Evolutionary conservation across 2,797 vertebrate genomes (phyloP).

Genomic region (Alexandromys oeconomus): DNA sequence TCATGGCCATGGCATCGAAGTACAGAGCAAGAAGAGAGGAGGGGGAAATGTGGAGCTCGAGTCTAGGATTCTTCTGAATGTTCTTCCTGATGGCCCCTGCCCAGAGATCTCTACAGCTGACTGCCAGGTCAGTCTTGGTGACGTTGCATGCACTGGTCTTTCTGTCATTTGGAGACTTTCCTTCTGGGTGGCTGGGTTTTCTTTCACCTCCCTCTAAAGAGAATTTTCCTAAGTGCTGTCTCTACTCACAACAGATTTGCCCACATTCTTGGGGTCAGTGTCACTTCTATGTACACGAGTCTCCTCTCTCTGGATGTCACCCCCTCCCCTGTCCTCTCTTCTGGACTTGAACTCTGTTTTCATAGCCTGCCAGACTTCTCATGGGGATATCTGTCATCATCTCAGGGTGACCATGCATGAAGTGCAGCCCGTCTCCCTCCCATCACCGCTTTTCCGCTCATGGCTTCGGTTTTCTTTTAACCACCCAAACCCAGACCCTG

Average conservation of each 20-base stretch:
- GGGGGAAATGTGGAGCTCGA: background rate
- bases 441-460: background rate
- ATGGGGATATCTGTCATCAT: background rate
- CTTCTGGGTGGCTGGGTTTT: background rate
- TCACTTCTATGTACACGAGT: background rate
- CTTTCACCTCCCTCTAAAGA: background rate
- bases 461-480: conserved; percentile 17
- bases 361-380: background rate
- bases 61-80: background rate
- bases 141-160: background rate
- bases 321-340: background rate
- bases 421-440: background rate
- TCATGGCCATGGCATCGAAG: background rate
- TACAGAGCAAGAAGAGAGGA: background rate
- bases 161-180: background rate
- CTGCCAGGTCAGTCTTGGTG: background rate
- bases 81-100: background rate
- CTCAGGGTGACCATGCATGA: background rate
- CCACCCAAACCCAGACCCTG: background rate
- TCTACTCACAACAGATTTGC: background rate
- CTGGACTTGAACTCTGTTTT: background rate
- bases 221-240: background rate
- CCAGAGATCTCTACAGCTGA: background rate
- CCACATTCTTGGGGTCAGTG: background rate
- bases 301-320: background rate